Evolutionary conservation across 2,797 vertebrate genomes (phyloP), one percentile per base, ranked within the genome.

Genomic region (Allobates femoralis): DNA sequence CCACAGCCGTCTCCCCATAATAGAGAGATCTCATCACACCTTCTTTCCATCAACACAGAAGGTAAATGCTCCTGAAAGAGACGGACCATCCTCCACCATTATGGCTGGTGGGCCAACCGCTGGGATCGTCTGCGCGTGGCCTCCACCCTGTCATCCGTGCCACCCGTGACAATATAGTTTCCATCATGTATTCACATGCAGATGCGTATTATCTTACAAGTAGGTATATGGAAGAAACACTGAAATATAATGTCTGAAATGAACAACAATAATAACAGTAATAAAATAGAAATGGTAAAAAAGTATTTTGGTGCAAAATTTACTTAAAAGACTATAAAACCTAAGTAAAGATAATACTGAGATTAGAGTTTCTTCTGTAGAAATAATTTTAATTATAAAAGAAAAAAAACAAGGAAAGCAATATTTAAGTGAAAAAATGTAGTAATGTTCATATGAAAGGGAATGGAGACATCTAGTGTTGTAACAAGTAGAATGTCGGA

Each of bases 391-490:
- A 64, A 80, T 74, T 80, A 64, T 53, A 16, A 64, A 30, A 81
- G 64, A 26, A 64, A 10, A 18, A 53, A 16, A 62, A 18, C 41
- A 46, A 46, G 7, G 41, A 46, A 46, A 5, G 41, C 41, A 11
- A 46, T 6, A 46, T 46, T 46, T 46, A 10, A 53, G 26, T 1
- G 62, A 32, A 15, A 84, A 74, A 62, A 21, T 26, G 11, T 23
- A 62, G 6, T 56, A 7, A 62, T 23, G 41, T 75, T 55, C 46
- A 75, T 81, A 76, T 12, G 8, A 79, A 90, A 90, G 91, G 88
- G 86, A 91, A 92, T 87, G 92, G 92, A 89, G 91, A 90, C 92
- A 91, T 88, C 92, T 90, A 90, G 91, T 92, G 92, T 88, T 69
- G 46, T 18, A n/a, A n/a, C 7, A 56, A 11, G 32, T 1, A 71